phyloP scores from a whole-genome alignment of 2,113 vertebrate species.

The Fregetta grallaria region DNA sequence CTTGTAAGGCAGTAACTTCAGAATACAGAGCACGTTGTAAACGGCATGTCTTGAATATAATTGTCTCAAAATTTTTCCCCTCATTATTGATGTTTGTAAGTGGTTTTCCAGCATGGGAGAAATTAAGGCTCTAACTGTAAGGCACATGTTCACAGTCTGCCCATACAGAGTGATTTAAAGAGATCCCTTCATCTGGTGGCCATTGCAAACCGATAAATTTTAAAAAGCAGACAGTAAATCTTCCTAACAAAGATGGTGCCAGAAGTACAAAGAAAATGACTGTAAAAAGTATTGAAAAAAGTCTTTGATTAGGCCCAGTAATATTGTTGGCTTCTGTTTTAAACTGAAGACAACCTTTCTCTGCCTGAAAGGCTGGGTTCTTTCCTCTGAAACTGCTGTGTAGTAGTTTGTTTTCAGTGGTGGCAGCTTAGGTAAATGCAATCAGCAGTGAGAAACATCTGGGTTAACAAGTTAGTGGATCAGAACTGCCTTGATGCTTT shows the following conservation, averaged over 20 bases:
- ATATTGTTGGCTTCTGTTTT: slow-evolving; percentile 29
- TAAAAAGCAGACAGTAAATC: neutral
- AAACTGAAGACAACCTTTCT: neutral
- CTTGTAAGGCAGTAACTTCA: neutral
- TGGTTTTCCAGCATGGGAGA: neutral
- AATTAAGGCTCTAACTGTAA: neutral
- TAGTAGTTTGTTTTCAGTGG: neutral
- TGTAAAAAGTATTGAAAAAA: neutral
- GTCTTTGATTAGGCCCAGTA: neutral
- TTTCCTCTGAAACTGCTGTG: neutral
- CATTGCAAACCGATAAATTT: neutral
- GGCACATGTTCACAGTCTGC: neutral
- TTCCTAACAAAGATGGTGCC: neutral
- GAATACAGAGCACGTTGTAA: neutral
- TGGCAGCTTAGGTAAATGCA: neutral
- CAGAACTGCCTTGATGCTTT: neutral
- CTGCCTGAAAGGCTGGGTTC: neutral
- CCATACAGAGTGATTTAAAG: neutral
- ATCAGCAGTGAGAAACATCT: neutral
- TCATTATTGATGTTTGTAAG: neutral
- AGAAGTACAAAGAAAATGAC: slow-evolving; percentile 5
- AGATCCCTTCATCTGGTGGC: neutral
- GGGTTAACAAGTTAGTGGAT: neutral
- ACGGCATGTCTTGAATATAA: neutral
- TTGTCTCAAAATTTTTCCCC: neutral